phyloP scores from a whole-genome alignment of 2,113 vertebrate species.

The Dinomys branickii region DNA sequence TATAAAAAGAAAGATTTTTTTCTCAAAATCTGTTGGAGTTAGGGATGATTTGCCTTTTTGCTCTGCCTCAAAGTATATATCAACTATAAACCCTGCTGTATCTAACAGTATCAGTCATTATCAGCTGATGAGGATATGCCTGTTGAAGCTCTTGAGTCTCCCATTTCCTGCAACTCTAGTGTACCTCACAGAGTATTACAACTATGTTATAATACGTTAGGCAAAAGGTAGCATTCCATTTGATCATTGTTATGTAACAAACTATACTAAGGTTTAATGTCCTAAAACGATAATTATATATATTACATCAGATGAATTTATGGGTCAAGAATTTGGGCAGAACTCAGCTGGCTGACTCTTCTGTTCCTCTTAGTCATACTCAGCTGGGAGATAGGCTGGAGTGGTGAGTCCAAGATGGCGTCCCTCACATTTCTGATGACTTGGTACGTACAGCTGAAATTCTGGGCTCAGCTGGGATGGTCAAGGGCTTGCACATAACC shows the following conservation, averaged over 20 bases:
- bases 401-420: background rate
- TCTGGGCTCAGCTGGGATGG: background rate
- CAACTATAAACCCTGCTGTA: background rate
- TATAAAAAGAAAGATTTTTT: background rate
- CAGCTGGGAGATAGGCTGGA: background rate
- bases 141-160: background rate
- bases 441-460: background rate
- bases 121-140: constrained; percentile 31
- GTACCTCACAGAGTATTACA: background rate
- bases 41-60: background rate
- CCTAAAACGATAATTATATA: background rate
- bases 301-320: background rate
- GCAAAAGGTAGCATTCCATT: background rate
- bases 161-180: background rate
- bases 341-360: background rate
- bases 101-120: constrained; percentile 38
- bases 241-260: background rate
- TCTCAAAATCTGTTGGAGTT: constrained; percentile 31
- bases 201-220: background rate
- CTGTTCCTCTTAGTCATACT: background rate
- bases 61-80: constrained; percentile 11
- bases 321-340: background rate
- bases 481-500: background rate
- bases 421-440: background rate
- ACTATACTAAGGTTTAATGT: background rate